Evolutionary conservation across 2,797 vertebrate genomes (phyloP).

Genomic region (Distichodus sexfasciatus): DNA sequence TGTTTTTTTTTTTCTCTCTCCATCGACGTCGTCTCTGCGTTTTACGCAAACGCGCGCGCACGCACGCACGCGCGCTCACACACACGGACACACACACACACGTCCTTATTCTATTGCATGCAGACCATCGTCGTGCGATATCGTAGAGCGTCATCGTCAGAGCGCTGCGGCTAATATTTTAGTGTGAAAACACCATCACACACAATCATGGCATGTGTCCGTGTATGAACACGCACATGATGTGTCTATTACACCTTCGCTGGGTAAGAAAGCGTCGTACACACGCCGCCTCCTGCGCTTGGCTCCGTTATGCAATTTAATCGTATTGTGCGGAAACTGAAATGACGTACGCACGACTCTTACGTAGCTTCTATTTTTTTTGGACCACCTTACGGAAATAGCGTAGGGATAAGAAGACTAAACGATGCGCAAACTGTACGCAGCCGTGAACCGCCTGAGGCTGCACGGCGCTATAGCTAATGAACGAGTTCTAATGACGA

Average conservation of each 20-base stretch:
- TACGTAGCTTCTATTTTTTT: neutral
- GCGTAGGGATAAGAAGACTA: neutral
- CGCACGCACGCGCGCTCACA: too few relatives aligned
- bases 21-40: neutral
- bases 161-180: constrained; percentile 58
- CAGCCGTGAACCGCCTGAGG: neutral
- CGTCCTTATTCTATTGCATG: neutral
- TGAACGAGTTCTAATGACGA: neutral
- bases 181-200: constrained; percentile 23
- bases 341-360: constrained; percentile 9
- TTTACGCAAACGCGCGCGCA: constrained; percentile 17
- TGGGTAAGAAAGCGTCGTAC: constrained; percentile 22
- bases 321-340: constrained; percentile 55
- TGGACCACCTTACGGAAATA: neutral
- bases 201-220: constrained; percentile 27
- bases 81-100: too few relatives aligned
- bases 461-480: neutral
- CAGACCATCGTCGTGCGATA: constrained; percentile 54
- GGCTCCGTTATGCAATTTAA: constrained; percentile 68
- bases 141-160: constrained; percentile 65
- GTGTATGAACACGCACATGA: neutral
- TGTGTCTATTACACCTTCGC: constrained; percentile 10
- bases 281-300: constrained; percentile 23
- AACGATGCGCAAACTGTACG: constrained; percentile 7
- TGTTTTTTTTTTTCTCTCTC: neutral